phyloP scores from a whole-genome alignment of 1,140 invertebrate species.

The Leptinotarsa undecemlineata region DNA sequence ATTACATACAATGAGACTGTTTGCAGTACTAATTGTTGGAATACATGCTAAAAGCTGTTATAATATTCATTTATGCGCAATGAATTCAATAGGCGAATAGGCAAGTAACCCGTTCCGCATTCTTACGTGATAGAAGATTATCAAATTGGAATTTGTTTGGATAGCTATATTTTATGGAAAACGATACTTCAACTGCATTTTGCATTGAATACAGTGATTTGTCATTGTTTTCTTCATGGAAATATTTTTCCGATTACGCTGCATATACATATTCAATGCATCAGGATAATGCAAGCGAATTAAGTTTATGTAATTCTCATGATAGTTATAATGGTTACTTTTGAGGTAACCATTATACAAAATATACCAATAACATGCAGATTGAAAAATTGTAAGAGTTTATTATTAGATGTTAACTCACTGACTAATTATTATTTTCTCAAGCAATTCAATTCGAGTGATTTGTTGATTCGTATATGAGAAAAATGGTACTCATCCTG shows the following conservation, averaged over 20 bases:
- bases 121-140: background rate
- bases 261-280: no score
- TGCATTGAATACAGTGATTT: conserved; percentile 14
- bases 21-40: conserved; percentile 6
- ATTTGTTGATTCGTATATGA: no score
- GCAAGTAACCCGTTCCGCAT: conserved; percentile 18
- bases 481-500: no score
- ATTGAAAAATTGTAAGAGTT: no score
- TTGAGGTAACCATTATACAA: no score
- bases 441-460: no score
- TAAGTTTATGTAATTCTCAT: no score
- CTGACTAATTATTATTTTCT: no score
- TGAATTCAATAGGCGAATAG: conserved; percentile 16
- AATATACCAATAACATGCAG: no score
- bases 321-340: no score
- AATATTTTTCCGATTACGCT: background rate
- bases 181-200: background rate
- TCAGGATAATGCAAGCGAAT: no score
- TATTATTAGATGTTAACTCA: no score
- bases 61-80: conserved; percentile 9
- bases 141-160: conserved; percentile 12
- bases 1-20: conserved; percentile 10
- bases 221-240: conserved; percentile 4
- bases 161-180: background rate
- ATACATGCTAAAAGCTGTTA: conserved; percentile 17